Conservation (phyloP, 2,888 invertebrate species). For the Hydroisotoma schaefferi region DNA sequence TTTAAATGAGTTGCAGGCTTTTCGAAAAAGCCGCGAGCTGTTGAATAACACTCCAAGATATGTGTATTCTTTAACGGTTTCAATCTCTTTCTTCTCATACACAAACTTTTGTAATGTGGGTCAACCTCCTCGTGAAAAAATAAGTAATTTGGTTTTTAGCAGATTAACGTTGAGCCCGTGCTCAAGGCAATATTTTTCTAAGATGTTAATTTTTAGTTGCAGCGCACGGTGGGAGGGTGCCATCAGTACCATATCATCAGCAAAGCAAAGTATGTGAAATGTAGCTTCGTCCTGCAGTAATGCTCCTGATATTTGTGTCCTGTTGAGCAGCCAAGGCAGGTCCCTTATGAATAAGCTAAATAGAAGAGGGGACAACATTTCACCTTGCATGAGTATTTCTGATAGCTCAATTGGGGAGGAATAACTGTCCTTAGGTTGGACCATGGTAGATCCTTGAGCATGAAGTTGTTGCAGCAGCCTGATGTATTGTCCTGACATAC, state of each 20-base stretch:
- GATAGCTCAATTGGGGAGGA: background rate
- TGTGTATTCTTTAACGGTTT: constrained; percentile 3
- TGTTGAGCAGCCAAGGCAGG: background rate
- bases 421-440: background rate
- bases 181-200: constrained; percentile 9
- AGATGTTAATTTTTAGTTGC: constrained; percentile 15
- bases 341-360: background rate
- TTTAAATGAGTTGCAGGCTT: too few species aligned
- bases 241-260: constrained; percentile 22
- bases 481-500: constrained; percentile 7
- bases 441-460: too few species aligned
- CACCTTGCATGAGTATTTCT: background rate
- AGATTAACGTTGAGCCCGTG: constrained; percentile 13
- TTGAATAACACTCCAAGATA: constrained; percentile 6
- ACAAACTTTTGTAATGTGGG: background rate
- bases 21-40: background rate
- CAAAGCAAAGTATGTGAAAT: constrained; percentile 18
- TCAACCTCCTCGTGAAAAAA: constrained; percentile 1
- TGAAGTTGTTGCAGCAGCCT: constrained; percentile 4
- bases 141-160: constrained; percentile 12
- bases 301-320: background rate
- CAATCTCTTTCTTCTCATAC: background rate
- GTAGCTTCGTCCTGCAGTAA: background rate
- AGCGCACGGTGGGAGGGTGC: constrained; percentile 4
- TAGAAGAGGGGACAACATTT: background rate